A percentile compares a stretch with the other conserved stretches of the same genome.
These are phyloP conservation scores for Entomobrya proxima DNA, from an alignment of 2,888 invertebrate species.

Conservation along the genomic window DNA sequence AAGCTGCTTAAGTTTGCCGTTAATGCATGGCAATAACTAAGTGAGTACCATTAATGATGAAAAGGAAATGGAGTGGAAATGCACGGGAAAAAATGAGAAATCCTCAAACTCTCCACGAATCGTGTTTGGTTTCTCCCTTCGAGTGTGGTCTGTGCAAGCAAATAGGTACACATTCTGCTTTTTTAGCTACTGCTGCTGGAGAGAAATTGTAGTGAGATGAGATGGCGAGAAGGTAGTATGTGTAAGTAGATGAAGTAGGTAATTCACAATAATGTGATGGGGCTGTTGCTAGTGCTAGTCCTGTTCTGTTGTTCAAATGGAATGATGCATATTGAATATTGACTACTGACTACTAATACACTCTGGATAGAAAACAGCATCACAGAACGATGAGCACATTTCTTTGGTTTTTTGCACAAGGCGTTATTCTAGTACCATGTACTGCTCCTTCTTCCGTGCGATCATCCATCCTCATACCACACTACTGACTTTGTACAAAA, in stretches of 20 bases:
- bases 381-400: background rate
- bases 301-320: conserved; percentile 15
- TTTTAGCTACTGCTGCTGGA: too few relatives aligned
- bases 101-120: background rate
- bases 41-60: conserved; percentile 38
- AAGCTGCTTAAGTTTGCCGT: background rate
- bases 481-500: background rate
- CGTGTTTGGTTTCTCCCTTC: background rate
- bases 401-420: background rate
- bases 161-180: background rate
- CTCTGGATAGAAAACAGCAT: background rate
- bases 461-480: background rate
- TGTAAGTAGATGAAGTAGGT: conserved; percentile 27
- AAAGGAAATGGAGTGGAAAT: conserved; percentile 54
- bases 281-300: too few relatives aligned
- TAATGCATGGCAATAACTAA: conserved; percentile 33
- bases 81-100: conserved; percentile 26
- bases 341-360: conserved; percentile 30
- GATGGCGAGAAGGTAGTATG: background rate
- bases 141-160: background rate
- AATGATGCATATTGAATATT: background rate
- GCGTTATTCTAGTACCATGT: background rate
- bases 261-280: conserved; percentile 23
- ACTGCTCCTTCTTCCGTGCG: background rate
- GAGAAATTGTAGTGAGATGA: too few relatives aligned